Evolutionary conservation across 1,140 invertebrate species (phyloP).

Genomic region (Meloidogyne floridensis): DNA sequence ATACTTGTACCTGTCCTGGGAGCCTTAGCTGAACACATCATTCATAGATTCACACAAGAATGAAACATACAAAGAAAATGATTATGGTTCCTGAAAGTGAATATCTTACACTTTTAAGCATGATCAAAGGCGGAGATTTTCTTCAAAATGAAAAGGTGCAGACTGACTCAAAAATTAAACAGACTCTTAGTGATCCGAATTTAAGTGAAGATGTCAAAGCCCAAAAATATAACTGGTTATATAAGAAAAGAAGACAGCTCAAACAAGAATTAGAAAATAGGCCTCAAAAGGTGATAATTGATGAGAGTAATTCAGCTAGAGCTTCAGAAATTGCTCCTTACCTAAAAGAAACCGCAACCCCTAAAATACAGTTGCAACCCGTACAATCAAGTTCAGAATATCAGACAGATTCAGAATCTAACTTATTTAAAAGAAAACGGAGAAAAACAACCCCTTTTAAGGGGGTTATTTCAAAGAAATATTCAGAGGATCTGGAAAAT

Average conservation of each 20-base stretch:
- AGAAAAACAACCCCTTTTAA: neutral
- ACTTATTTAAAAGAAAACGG: neutral
- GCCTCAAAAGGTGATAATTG: conserved; percentile 14
- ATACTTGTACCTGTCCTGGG: conserved; percentile 13
- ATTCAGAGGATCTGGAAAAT: too few relatives aligned
- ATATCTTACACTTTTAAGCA: neutral
- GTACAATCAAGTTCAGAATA: neutral
- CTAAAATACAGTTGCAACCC: too few relatives aligned
- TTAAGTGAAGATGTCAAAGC: too few relatives aligned
- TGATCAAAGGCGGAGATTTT: neutral
- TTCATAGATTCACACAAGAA: neutral
- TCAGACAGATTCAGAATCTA: neutral
- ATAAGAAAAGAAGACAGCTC: conserved; percentile 13
- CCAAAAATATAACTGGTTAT: conserved; percentile 7
- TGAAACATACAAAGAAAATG: conserved; percentile 27
- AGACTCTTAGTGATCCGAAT: neutral
- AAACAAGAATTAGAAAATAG: conserved; percentile 19
- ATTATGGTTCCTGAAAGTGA: conserved; percentile 32
- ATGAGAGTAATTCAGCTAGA: neutral
- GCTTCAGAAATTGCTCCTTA: neutral
- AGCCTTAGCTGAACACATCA: conserved; percentile 15
- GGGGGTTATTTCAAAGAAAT: neutral
- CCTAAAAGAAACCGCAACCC: neutral
- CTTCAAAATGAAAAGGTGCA: neutral
- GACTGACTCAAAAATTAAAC: neutral